phyloP scores from a whole-genome alignment of 1,140 invertebrate species.

The Penaeus chinensis region DNA sequence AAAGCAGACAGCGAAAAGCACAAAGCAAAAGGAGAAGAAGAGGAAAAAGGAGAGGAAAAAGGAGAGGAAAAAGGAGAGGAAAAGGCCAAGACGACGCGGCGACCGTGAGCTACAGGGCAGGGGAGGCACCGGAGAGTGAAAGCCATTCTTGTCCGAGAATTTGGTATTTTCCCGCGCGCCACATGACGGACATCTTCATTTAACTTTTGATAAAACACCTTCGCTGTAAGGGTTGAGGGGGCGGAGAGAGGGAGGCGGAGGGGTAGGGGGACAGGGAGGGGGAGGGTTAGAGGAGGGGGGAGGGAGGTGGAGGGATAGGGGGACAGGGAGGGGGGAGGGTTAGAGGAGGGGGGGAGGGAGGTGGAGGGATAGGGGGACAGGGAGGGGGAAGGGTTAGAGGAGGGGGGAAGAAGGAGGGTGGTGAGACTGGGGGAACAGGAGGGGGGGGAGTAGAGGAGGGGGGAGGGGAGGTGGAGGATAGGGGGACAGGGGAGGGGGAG shows the following conservation, averaged over 20 bases:
- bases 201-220: constrained; percentile 23
- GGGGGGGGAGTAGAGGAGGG: not conserved
- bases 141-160: too few relatives aligned
- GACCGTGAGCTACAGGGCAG: not conserved
- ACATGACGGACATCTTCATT: constrained; percentile 9
- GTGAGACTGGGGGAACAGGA: not conserved
- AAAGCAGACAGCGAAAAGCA: too few relatives aligned
- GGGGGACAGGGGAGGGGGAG: not conserved
- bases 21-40: too few relatives aligned
- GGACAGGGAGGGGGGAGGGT: not conserved
- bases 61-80: too few relatives aligned
- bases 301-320: not conserved
- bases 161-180: not conserved
- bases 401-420: not conserved
- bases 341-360: not conserved
- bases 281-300: not conserved
- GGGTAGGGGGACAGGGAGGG: not conserved
- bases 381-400: not conserved
- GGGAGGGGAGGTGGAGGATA: not conserved
- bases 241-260: not conserved
- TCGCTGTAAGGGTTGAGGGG: not conserved
- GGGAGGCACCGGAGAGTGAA: not conserved
- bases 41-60: too few relatives aligned
- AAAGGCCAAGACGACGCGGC: too few relatives aligned
- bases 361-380: not conserved